phyloP scores from a whole-genome alignment of 1,140 invertebrate genomes.

The Sminthurides bifidus region DNA sequence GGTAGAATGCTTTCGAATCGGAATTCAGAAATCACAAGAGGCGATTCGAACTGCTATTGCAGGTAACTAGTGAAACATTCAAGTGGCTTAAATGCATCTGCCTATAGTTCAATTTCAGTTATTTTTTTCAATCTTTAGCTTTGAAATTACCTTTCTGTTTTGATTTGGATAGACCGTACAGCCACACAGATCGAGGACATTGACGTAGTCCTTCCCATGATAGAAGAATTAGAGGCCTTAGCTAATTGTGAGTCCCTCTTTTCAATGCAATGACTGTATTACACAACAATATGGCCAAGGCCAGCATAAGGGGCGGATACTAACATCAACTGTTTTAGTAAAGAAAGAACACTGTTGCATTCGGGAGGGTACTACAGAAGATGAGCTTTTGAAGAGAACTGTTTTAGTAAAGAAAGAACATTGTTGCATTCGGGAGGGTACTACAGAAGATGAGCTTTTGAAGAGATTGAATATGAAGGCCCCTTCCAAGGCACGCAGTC shows the following conservation, averaged over 20 bases:
- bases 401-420: constrained; percentile 15
- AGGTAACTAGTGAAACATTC: constrained; percentile 31
- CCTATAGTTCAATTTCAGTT: no score
- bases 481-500: constrained; percentile 13
- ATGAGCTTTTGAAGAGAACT: no score
- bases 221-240: constrained; percentile 12
- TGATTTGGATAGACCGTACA: constrained; percentile 11
- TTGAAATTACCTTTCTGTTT: background rate
- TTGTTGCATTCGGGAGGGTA: constrained; percentile 6
- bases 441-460: background rate
- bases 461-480: constrained; percentile 16
- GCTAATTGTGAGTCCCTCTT: constrained; percentile 10
- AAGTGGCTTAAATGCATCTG: no score
- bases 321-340: background rate
- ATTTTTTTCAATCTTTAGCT: no score
- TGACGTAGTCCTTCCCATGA: constrained; percentile 19
- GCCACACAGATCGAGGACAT: constrained; percentile 29
- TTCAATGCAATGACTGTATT: no score
- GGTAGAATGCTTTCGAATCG: constrained; percentile 40
- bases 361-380: background rate
- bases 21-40: constrained; percentile 42
- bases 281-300: no score
- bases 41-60: constrained; percentile 43
- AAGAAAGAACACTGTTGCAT: background rate
- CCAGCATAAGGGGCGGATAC: no score